Evolutionary conservation across 2,797 vertebrate genomes (phyloP).

Genomic region (Argyrosomus regius): DNA sequence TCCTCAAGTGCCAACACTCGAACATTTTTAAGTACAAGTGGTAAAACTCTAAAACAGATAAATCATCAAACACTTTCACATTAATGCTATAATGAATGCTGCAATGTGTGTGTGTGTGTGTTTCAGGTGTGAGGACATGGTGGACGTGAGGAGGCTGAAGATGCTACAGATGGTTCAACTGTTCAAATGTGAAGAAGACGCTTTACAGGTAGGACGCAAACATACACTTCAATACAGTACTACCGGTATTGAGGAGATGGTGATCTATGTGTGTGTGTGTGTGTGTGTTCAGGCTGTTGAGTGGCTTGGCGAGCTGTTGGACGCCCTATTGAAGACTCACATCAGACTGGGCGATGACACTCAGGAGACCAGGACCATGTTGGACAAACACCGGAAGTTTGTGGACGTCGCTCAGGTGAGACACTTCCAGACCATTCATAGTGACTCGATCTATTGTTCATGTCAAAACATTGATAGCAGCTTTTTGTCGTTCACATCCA

Average conservation of each 20-base stretch:
- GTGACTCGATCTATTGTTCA: background rate
- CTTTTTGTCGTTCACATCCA: background rate
- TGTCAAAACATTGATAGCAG: background rate
- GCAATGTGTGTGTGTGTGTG: slow-evolving; percentile 27
- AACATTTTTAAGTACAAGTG: too few relatives aligned
- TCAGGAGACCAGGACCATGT: slow-evolving; percentile 94
- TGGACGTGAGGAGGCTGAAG: slow-evolving; percentile 96
- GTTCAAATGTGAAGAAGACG: slow-evolving; percentile 99
- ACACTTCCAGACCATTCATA: background rate
- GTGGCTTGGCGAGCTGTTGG: slow-evolving; percentile 95
- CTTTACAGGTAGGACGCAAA: slow-evolving; percentile 89
- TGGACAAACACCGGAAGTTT: slow-evolving; percentile 99
- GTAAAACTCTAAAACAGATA: too few relatives aligned
- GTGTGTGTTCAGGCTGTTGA: slow-evolving; percentile 90
- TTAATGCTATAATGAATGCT: too few relatives aligned
- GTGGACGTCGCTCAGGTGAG: slow-evolving; percentile 98
- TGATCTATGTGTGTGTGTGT: slow-evolving; percentile 6
- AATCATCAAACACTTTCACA: too few relatives aligned
- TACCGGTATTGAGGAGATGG: background rate
- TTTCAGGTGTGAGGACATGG: slow-evolving; percentile 98
- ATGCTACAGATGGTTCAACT: slow-evolving; percentile 99
- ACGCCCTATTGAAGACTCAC: slow-evolving; percentile 96
- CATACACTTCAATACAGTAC: background rate
- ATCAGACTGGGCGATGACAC: slow-evolving; percentile 93
- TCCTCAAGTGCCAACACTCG: too few relatives aligned